Evolutionary conservation across 2,888 invertebrate genomes (phyloP), one percentile per base, ranked within the genome.

Genomic region (Myathropa florea): DNA sequence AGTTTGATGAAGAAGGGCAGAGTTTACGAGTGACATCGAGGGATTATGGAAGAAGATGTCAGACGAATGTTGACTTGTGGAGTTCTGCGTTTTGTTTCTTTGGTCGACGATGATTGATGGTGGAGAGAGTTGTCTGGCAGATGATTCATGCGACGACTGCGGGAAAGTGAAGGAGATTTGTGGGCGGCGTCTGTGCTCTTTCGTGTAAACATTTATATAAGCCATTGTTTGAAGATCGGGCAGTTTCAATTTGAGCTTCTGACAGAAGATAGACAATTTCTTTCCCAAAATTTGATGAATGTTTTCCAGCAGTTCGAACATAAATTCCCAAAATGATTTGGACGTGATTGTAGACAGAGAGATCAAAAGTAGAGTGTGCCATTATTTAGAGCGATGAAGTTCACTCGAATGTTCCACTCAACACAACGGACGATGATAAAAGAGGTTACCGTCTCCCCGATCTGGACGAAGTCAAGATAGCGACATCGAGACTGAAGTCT

Each of bases 1-100:
- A 75, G 60, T 60, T 80, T 83, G 83, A 83, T 80, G 80, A 73
- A 83, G 73, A 68, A 64, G 75, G 59, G 59, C 63, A 39, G 36
- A 28, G 60, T 63, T 83, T 64, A 36, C 21, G 10, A 64, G 14
- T 80, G 83, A 80, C 72, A 72, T 6, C 28, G 46, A 46, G 46
- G 55, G 83, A 83, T 83, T 83, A 83, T 79, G 59, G 73, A 46
- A 46, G 36, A 18, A 46, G 46, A 59, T 80, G 67, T 79, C 55
- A 68, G 59, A 46, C 46, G 60, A 28, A 60, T 60, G 59, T 21
- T 57, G 57, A 77, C 57, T 63, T 65, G 61, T 55, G 65, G 30
- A 78, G 70, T 73, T 80, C 18, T 39, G 60, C 24, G 46, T 60
- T 28, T 28, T 33, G 21, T 61, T 64, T 12, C 4, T 24, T 21